Conservation (phyloP, 2,113 vertebrate species). For the Myodes glareolus region DNA sequence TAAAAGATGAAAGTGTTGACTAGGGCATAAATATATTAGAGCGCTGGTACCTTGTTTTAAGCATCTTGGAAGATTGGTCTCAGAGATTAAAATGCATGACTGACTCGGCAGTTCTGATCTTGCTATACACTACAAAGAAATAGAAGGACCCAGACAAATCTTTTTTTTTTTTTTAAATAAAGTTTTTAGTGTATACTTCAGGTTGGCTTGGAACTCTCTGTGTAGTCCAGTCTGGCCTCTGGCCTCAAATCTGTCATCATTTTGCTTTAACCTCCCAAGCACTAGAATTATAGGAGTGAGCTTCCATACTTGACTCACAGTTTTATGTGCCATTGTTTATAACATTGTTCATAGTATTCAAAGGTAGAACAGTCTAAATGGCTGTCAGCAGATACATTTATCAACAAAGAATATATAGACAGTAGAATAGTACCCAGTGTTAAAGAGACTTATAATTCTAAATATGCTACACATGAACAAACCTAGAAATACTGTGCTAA, state of each 20-base stretch:
- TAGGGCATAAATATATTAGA: not conserved
- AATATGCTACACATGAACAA: not conserved
- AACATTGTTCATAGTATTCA: not conserved
- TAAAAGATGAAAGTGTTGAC: not conserved
- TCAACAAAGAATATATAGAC: not conserved
- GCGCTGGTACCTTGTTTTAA: not conserved
- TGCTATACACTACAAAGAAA: not conserved
- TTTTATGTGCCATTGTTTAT: not conserved
- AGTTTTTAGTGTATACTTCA: not conserved
- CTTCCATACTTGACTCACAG: not conserved
- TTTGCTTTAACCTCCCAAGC: not conserved
- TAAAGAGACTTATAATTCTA: not conserved
- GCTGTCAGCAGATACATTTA: not conserved
- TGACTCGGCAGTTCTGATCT: not conserved
- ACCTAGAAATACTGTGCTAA: not conserved
- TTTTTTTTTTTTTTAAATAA: not conserved
- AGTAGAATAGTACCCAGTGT: not conserved
- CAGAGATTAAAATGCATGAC: not conserved
- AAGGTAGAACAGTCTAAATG: not conserved
- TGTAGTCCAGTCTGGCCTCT: not conserved
- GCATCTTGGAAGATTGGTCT: not conserved
- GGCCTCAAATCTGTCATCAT: not conserved
- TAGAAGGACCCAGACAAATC: not conserved
- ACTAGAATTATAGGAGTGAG: not conserved
- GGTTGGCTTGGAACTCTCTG: not conserved